phyloP scores from a whole-genome alignment of 2,113 vertebrate species.

The Butorides virescens region DNA sequence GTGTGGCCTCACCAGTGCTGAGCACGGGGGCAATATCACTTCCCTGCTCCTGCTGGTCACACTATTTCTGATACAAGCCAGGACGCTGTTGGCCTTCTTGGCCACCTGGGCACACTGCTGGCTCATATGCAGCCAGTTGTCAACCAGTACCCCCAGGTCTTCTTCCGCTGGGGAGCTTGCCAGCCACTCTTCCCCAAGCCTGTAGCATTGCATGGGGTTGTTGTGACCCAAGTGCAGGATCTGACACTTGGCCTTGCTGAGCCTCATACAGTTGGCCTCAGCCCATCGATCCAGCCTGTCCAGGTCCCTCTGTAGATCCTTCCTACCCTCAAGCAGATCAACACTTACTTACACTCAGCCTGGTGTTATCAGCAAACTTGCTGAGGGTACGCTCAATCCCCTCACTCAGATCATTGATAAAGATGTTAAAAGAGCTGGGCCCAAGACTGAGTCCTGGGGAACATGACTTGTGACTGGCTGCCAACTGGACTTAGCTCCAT shows the following conservation, averaged over 20 bases:
- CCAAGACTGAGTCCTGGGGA: background rate
- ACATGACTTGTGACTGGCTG: background rate
- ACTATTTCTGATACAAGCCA: background rate
- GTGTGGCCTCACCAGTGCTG: background rate
- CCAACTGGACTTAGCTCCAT: background rate
- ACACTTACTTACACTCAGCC: background rate
- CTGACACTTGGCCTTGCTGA: background rate
- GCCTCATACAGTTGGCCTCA: background rate
- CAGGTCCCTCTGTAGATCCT: background rate
- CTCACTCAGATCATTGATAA: background rate
- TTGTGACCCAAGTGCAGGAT: background rate
- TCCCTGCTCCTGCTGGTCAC: background rate
- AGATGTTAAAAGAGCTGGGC: background rate
- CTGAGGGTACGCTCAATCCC: rapidly evolving
- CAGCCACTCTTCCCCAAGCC: background rate
- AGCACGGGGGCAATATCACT: rapidly evolving
- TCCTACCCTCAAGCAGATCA: background rate
- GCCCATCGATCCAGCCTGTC: background rate
- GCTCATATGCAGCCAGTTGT: background rate
- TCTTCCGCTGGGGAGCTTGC: rapidly evolving
- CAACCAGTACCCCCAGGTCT: rapidly evolving
- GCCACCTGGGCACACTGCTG: background rate
- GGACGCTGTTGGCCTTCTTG: background rate
- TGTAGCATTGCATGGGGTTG: background rate
- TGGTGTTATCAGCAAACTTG: background rate